phyloP scores from a whole-genome alignment of 2,113 vertebrate species.

The Chunga burmeisteri region DNA sequence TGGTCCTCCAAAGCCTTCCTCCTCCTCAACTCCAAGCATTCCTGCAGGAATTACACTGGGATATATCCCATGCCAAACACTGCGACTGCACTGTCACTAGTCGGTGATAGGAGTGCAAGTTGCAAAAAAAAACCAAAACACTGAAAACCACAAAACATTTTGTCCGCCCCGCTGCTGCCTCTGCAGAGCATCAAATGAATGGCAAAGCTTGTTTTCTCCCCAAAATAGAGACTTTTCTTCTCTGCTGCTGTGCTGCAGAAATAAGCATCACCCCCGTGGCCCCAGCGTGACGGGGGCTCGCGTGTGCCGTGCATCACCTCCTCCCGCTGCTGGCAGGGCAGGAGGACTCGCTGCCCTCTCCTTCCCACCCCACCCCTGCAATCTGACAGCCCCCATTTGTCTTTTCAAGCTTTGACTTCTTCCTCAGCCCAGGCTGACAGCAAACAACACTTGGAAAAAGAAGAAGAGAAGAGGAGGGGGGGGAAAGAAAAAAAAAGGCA shows the following conservation, averaged over 20 bases:
- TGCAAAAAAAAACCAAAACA: not conserved
- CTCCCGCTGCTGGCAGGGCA: not conserved
- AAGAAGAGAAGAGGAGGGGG: not conserved
- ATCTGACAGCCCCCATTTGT: slow-evolving; percentile 26
- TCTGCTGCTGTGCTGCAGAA: not conserved
- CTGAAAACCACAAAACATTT: not conserved
- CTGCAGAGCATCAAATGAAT: not conserved
- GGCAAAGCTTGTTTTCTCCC: not conserved
- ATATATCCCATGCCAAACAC: rapidly evolving
- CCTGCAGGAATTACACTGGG: not conserved
- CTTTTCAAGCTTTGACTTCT: not conserved
- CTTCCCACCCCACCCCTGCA: not conserved
- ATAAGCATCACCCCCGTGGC: not conserved
- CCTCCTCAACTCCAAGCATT: not conserved
- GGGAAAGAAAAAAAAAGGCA: not conserved
- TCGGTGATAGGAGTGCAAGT: rapidly evolving
- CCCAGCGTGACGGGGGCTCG: not conserved
- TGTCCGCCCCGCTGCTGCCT: rapidly evolving
- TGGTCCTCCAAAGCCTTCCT: not conserved
- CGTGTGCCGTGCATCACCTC: not conserved
- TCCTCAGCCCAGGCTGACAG: not conserved
- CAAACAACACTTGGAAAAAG: not conserved
- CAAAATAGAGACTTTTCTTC: not conserved
- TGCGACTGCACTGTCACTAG: rapidly evolving
- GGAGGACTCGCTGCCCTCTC: not conserved